These are phyloP conservation scores for Anhinga anhinga DNA, from an alignment of 2,113 vertebrate genomes.

Conservation along the genomic window DNA sequence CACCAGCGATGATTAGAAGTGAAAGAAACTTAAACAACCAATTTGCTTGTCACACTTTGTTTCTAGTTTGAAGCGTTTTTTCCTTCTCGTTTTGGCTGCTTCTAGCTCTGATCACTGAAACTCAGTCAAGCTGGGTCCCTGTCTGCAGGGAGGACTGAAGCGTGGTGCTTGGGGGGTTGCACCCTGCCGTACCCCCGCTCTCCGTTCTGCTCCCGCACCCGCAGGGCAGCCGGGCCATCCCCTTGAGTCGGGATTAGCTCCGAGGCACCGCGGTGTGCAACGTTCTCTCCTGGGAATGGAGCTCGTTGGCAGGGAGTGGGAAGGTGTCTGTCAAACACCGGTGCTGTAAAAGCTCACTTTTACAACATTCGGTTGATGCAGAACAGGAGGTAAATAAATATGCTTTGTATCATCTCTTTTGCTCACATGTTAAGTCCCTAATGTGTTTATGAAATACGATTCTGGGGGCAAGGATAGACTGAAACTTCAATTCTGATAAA, in stretches of 20 bases:
- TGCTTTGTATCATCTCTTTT: not conserved
- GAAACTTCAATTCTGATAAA: not conserved
- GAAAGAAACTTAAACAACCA: not conserved
- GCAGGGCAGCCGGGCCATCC: fast-evolving
- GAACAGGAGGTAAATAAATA: not conserved
- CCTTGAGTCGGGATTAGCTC: not conserved
- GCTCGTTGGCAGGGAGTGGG: not conserved
- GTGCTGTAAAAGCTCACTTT: not conserved
- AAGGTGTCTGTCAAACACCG: not conserved
- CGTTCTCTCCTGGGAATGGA: not conserved
- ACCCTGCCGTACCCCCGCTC: too few relatives aligned
- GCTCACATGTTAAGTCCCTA: not conserved
- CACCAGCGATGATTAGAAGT: not conserved
- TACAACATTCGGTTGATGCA: not conserved
- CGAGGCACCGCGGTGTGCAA: fast-evolving
- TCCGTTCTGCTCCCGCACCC: not conserved
- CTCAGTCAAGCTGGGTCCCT: not conserved
- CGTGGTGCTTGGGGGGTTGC: not conserved
- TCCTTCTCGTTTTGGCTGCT: not conserved
- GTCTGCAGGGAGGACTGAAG: too few relatives aligned
- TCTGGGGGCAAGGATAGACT: not conserved
- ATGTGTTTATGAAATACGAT: not conserved
- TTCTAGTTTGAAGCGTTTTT: not conserved
- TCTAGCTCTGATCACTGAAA: not conserved
- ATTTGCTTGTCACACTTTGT: not conserved